phyloP scores from a whole-genome alignment of 1,140 invertebrate genomes.

The Nephila pilipes region DNA sequence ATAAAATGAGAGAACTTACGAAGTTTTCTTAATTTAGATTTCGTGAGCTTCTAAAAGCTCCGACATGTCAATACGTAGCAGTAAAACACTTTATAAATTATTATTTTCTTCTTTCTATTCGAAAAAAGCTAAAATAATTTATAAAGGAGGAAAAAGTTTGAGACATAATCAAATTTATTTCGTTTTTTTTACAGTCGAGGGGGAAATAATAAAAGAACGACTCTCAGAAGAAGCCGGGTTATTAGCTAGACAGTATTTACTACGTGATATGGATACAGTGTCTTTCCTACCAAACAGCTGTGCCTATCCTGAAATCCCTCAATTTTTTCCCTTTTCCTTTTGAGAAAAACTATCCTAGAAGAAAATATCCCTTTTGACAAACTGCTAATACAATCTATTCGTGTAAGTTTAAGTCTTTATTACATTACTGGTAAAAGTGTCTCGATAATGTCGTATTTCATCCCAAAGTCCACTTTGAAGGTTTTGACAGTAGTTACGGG shows the following conservation, averaged over 20 bases:
- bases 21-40: not conserved
- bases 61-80: not conserved
- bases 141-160: no score
- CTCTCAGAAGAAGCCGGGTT: not conserved
- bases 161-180: not conserved
- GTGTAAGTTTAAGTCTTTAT: conserved; percentile 19
- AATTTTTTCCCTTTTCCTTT: not conserved
- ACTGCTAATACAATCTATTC: conserved; percentile 40
- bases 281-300: not conserved
- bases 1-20: no score
- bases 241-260: not conserved
- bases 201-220: not conserved
- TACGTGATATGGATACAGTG: not conserved
- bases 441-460: conserved; percentile 1
- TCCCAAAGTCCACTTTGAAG: conserved; percentile 5
- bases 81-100: not conserved
- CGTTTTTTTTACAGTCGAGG: not conserved
- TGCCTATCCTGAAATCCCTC: not conserved
- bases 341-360: conserved; percentile 12
- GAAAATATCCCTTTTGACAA: conserved; percentile 52
- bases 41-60: not conserved
- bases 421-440: conserved; percentile 41
- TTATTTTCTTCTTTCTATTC: not conserved
- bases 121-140: no score
- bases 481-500: conserved; percentile 38